Conservation (phyloP, 2,113 vertebrate species). For the Anguilla rostrata region DNA sequence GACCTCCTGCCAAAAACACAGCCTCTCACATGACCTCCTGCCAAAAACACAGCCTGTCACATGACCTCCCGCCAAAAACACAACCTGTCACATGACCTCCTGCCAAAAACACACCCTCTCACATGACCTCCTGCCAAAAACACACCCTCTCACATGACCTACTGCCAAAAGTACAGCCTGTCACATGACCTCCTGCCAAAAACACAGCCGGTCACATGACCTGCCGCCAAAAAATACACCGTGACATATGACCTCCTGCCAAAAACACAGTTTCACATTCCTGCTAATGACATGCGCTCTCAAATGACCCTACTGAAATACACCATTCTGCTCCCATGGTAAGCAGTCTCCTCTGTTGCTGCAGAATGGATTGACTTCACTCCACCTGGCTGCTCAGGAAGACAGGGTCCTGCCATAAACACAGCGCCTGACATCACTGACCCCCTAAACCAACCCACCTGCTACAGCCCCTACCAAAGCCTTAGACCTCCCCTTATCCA, state of each 20-base stretch:
- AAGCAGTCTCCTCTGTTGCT: slow-evolving; percentile 1
- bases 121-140: background rate
- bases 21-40: background rate
- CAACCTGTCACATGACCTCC: background rate
- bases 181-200: background rate
- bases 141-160: background rate
- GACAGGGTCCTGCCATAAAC: slow-evolving; percentile 71
- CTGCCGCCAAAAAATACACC: background rate
- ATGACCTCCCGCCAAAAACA: background rate
- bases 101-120: background rate
- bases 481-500: no score
- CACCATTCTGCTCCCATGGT: background rate
- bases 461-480: no score
- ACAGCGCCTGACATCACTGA: no score
- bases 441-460: no score
- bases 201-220: background rate
- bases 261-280: no score
- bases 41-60: background rate
- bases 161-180: background rate
- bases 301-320: no score
- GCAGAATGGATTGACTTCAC: slow-evolving; percentile 86
- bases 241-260: no score
- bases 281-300: no score
- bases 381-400: slow-evolving; percentile 93
- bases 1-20: no score